A percentile compares a stretch with the other conserved stretches of the same genome.
phyloP scores from a whole-genome alignment of 2,888 invertebrate genomes.

The Bellardia bayeri region DNA sequence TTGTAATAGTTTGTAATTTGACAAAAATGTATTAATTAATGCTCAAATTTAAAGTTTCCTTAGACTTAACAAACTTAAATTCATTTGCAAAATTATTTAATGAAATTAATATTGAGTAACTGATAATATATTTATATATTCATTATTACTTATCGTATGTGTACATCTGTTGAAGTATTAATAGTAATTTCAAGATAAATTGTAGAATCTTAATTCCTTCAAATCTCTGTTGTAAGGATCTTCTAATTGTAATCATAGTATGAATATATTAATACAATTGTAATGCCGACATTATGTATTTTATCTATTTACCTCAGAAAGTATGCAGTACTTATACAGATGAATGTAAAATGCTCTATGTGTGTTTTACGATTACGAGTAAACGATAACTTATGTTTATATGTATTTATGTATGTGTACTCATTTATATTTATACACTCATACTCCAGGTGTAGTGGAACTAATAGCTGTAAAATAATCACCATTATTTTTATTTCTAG shows the following conservation, averaged over 20 bases:
- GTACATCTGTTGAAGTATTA: background rate
- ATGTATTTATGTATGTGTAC: background rate
- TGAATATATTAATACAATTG: constrained; percentile 35
- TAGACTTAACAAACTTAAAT: too few species aligned
- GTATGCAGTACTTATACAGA: background rate
- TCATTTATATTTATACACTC: constrained; percentile 19
- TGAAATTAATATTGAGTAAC: too few species aligned
- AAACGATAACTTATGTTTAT: constrained; percentile 29
- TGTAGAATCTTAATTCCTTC: constrained; percentile 24
- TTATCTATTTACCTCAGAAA: constrained; percentile 47
- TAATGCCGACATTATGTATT: constrained; percentile 41
- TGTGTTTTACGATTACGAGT: constrained; percentile 18
- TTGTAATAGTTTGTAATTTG: too few species aligned
- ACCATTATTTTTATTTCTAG: too few species aligned
- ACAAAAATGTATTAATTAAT: too few species aligned
- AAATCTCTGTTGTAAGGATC: constrained; percentile 27
- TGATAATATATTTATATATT: too few species aligned
- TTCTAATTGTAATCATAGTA: background rate
- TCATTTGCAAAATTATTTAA: too few species aligned
- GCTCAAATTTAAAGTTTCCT: too few species aligned
- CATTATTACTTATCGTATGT: background rate
- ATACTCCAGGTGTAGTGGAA: constrained; percentile 20
- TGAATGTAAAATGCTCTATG: constrained; percentile 21
- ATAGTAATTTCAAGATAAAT: background rate
- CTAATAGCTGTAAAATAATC: too few species aligned